Evolutionary conservation across 2,797 vertebrate genomes (phyloP).

Genomic region (Threskiornis aethiopicus): DNA sequence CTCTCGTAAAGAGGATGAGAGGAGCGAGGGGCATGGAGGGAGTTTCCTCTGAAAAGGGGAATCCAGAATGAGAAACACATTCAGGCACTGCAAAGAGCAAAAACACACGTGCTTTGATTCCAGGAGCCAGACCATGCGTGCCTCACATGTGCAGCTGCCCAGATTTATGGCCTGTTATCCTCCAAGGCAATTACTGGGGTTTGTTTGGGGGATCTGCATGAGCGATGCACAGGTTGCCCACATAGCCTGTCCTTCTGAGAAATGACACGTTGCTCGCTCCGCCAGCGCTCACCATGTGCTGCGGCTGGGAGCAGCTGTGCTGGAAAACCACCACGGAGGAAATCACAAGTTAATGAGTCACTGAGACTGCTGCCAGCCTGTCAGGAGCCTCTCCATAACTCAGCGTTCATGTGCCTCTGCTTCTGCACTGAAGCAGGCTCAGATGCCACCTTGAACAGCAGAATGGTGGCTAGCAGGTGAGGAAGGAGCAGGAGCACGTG

Average conservation of each 20-base stretch:
- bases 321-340: constrained; percentile 57
- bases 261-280: not conserved
- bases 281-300: constrained; percentile 6
- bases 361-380: constrained; percentile 43
- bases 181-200: constrained; percentile 35
- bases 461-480: not conserved
- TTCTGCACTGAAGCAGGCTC: constrained; percentile 3
- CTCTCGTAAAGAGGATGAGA: constrained; percentile 8
- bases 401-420: constrained; percentile 53
- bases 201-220: constrained; percentile 31
- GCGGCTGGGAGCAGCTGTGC: constrained; percentile 39
- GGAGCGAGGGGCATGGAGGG: constrained; percentile 30
- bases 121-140: constrained; percentile 36
- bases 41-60: constrained; percentile 44
- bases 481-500: not conserved
- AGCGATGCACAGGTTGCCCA: constrained; percentile 47
- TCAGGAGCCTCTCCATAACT: constrained; percentile 58
- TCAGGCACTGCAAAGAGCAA: constrained; percentile 27
- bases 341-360: constrained; percentile 77
- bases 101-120: constrained; percentile 31
- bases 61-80: constrained; percentile 59
- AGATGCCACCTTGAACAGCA: constrained; percentile 5
- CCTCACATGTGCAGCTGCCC: constrained; percentile 51
- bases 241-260: constrained; percentile 13
- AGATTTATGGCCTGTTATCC: constrained; percentile 50